These are phyloP conservation scores for Lycodopsis pacificus DNA, from an alignment of 2,797 vertebrate genomes.

Conservation along the genomic window DNA sequence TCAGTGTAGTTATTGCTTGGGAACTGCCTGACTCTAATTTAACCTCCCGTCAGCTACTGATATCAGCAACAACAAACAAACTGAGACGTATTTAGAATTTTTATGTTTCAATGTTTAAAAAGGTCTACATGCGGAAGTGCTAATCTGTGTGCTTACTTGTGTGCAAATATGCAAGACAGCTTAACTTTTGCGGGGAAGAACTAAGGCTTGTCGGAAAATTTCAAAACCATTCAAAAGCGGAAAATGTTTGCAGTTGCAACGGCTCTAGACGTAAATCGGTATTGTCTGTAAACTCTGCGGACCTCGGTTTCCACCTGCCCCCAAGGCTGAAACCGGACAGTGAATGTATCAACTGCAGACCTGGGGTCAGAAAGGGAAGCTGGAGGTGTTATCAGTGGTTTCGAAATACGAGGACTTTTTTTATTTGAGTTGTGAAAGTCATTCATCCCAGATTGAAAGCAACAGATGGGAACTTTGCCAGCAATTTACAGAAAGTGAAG, in stretches of 20 bases:
- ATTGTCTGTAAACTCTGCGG: constrained; percentile 47
- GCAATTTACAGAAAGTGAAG: constrained; percentile 38
- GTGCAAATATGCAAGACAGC: constrained; percentile 13
- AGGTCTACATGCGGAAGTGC: neutral
- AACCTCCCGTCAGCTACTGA: neutral
- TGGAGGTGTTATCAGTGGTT: constrained; percentile 18
- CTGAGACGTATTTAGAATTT: neutral
- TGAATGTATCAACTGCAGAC: neutral
- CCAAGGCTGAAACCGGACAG: neutral
- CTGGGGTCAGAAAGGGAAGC: constrained; percentile 41
- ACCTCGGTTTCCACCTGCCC: constrained; percentile 21
- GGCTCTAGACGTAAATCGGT: constrained; percentile 30
- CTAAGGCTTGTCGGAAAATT: neutral
- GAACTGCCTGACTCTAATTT: neutral
- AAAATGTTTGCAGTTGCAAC: constrained; percentile 53
- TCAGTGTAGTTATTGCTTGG: neutral
- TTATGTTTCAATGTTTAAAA: neutral
- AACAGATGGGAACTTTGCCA: constrained; percentile 20
- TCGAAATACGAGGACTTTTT: constrained; percentile 36
- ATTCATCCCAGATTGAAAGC: constrained; percentile 35
- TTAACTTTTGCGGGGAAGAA: neutral
- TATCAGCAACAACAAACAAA: constrained; percentile 26
- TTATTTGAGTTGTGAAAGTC: constrained; percentile 24
- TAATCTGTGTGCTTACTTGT: constrained; percentile 1
- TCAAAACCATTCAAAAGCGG: neutral